phyloP scores from a whole-genome alignment of 2,888 invertebrate species.

The Acleris holmiana region DNA sequence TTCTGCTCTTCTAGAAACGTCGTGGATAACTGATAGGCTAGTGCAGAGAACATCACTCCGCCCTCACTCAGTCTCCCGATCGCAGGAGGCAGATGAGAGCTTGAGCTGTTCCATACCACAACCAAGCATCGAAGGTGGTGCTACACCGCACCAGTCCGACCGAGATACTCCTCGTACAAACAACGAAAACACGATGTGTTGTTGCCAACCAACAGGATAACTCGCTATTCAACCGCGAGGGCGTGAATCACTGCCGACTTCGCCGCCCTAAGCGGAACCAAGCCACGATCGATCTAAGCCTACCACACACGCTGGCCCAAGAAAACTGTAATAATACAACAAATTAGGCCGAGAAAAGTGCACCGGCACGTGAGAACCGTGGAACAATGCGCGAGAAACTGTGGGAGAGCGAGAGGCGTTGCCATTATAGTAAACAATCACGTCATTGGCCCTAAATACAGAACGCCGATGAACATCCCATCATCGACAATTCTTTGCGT shows the following conservation, averaged over 20 bases:
- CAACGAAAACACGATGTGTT: constrained; percentile 41
- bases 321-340: constrained; percentile 43
- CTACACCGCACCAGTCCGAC: constrained; percentile 6
- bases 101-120: constrained; percentile 52
- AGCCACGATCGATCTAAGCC: constrained; percentile 54
- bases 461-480: constrained; percentile 39
- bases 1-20: constrained; percentile 75
- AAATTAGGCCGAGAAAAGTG: constrained; percentile 61
- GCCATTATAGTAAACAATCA: constrained; percentile 84
- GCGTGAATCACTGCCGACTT: constrained; percentile 56
- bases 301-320: constrained; percentile 42
- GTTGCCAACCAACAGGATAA: constrained; percentile 44
- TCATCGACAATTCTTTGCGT: constrained; percentile 1
- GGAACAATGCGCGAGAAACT: constrained; percentile 80
- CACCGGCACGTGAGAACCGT: constrained; percentile 72
- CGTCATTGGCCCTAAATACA: constrained; percentile 75
- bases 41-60: constrained; percentile 71
- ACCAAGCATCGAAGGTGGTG: not conserved
- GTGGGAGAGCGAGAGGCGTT: constrained; percentile 82
- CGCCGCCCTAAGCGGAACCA: constrained; percentile 45
- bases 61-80: constrained; percentile 54
- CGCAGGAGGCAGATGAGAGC: constrained; percentile 53
- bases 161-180: constrained; percentile 23
- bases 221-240: constrained; percentile 55
- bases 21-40: constrained; percentile 75